These are phyloP conservation scores for Oncorhynchus clarkii DNA, from an alignment of 2,113 vertebrate species.

Conservation along the genomic window DNA sequence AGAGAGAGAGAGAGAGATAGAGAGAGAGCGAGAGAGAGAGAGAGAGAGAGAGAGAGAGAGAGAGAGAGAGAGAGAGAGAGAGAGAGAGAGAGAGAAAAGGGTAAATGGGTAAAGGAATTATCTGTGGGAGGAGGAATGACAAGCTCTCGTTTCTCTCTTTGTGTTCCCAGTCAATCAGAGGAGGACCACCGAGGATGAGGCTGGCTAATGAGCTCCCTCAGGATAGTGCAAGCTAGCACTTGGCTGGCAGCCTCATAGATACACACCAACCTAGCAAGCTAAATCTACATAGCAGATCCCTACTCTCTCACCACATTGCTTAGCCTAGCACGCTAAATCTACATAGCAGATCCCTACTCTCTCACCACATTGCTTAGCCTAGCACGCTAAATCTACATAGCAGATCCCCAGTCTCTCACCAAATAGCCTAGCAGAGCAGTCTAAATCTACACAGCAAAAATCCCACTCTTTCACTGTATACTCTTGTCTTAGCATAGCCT, in stretches of 20 bases:
- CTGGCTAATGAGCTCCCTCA: slow-evolving; percentile 5
- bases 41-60: neutral
- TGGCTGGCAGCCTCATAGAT: slow-evolving; percentile 1
- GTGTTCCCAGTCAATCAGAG: neutral
- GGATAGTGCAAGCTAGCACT: neutral
- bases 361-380: neutral
- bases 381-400: neutral
- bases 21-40: neutral
- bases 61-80: neutral
- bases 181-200: neutral
- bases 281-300: neutral
- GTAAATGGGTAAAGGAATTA: neutral
- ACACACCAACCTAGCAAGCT: neutral
- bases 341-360: neutral
- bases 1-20: neutral
- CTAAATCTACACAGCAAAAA: neutral
- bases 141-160: neutral
- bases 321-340: neutral
- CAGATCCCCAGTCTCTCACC: neutral
- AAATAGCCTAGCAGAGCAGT: neutral
- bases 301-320: neutral
- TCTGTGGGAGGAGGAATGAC: neutral
- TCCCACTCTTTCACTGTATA: neutral
- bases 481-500: neutral
- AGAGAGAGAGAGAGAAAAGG: neutral